Evolutionary conservation across 2,797 vertebrate genomes (phyloP).

Genomic region (Eulemur mongoz): DNA sequence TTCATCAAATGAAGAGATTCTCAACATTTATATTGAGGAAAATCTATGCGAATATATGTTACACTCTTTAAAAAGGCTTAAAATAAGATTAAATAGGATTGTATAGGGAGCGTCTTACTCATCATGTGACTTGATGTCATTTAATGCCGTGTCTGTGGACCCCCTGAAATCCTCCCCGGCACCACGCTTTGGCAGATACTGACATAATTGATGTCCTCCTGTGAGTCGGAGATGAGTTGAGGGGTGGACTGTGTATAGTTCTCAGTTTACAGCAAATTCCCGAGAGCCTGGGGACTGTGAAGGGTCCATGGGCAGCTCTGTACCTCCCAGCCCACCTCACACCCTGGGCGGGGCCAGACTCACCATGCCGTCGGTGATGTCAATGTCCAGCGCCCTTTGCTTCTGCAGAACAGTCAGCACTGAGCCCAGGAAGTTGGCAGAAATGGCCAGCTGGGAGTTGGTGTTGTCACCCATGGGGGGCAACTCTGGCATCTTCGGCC

Average conservation of each 20-base stretch:
- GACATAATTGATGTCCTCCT: fast-evolving
- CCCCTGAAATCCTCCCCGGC: neutral
- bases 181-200: neutral
- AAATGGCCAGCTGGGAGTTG: constrained; percentile 79
- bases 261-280: neutral
- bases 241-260: neutral
- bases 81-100: neutral
- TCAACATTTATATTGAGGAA: neutral
- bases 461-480: constrained; percentile 70
- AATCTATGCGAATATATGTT: neutral
- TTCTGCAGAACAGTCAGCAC: constrained; percentile 81
- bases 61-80: neutral
- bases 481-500: constrained; percentile 64
- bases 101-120: neutral
- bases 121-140: neutral
- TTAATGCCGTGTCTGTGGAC: neutral
- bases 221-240: neutral
- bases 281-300: neutral
- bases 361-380: constrained; percentile 74
- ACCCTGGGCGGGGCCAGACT: neutral
- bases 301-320: neutral
- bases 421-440: constrained; percentile 62
- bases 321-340: neutral
- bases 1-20: neutral
- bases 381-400: constrained; percentile 73